Percentiles rank a stretch among this genome's conserved stretches.
Evolutionary conservation across 2,797 vertebrate genomes (phyloP).

Genomic region (Philypnodon macrostomus): DNA sequence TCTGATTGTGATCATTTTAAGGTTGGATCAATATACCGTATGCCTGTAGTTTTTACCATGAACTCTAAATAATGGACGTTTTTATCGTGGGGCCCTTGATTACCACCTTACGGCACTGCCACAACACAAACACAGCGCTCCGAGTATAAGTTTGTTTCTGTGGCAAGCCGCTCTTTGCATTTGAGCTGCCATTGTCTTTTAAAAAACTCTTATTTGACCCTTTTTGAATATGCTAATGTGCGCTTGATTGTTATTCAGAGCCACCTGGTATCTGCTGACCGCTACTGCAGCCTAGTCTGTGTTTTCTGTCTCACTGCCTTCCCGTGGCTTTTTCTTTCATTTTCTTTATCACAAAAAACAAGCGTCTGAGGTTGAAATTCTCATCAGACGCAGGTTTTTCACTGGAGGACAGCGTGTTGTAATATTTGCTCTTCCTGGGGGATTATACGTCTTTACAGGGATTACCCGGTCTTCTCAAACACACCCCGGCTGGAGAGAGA

Average conservation of each 20-base stretch:
- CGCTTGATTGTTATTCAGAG: conserved; percentile 73
- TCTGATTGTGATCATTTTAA: no score
- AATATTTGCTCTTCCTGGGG: conserved; percentile 75
- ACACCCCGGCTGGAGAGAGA: conserved; percentile 43
- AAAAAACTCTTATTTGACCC: conserved; percentile 68
- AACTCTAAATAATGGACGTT: no score
- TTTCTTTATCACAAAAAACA: conserved; percentile 20
- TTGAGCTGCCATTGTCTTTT: conserved; percentile 70
- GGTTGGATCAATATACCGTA: no score
- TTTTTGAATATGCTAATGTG: conserved; percentile 75
- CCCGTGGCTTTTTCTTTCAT: conserved; percentile 6
- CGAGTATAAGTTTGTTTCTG: conserved; percentile 54
- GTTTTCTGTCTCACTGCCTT: conserved; percentile 21
- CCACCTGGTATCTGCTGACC: conserved; percentile 65
- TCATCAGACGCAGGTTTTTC: conserved; percentile 40
- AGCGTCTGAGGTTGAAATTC: conserved; percentile 27
- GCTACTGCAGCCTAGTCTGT: conserved; percentile 31
- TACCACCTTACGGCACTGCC: no score
- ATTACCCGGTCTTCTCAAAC: conserved; percentile 71
- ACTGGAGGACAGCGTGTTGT: conserved; percentile 53
- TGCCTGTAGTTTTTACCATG: no score
- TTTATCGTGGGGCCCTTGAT: no score
- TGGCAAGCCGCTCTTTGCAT: conserved; percentile 59
- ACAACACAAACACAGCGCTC: conserved; percentile 34
- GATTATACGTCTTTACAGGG: conserved; percentile 76